phyloP scores from a whole-genome alignment of 2,888 invertebrate species.

The Gymnosoma rotundatum region DNA sequence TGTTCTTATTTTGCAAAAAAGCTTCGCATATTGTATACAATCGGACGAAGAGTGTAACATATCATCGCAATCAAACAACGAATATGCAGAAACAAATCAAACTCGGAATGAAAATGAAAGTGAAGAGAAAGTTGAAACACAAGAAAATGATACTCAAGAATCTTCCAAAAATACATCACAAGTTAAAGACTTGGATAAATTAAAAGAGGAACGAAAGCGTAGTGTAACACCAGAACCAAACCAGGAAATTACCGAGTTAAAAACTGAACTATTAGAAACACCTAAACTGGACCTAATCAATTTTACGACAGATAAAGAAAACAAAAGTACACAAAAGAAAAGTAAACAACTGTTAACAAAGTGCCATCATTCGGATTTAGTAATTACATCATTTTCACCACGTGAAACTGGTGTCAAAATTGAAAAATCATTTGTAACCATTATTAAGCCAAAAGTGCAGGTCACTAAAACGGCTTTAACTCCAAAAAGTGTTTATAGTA shows the following conservation, averaged over 20 bases:
- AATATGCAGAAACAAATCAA: not conserved
- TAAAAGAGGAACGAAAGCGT: slow-evolving; percentile 16
- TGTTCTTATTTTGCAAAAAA: slow-evolving; percentile 66
- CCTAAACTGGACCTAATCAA: slow-evolving; percentile 75
- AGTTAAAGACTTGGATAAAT: not conserved
- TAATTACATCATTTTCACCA: slow-evolving; percentile 80
- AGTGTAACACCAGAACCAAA: slow-evolving; percentile 70
- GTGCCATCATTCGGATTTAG: slow-evolving; percentile 76
- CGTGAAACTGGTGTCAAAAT: slow-evolving; percentile 76
- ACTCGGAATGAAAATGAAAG: not conserved
- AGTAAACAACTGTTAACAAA: slow-evolving; percentile 53
- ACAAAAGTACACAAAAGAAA: slow-evolving; percentile 64
- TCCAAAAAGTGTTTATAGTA: slow-evolving; percentile 73
- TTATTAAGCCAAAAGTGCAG: slow-evolving; percentile 71
- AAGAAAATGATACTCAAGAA: slow-evolving; percentile 8
- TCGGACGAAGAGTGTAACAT: slow-evolving; percentile 78
- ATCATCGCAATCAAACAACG: slow-evolving; percentile 73
- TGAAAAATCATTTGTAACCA: slow-evolving; percentile 78
- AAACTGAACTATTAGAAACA: slow-evolving; percentile 63
- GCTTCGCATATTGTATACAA: slow-evolving; percentile 79
- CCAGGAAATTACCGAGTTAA: slow-evolving; percentile 20
- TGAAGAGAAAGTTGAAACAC: slow-evolving; percentile 11
- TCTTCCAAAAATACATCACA: slow-evolving; percentile 36
- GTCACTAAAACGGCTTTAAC: slow-evolving; percentile 69
- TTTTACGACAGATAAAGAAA: slow-evolving; percentile 75